phyloP scores from a whole-genome alignment of 2,888 invertebrate species.

The Pollenia labialis region DNA sequence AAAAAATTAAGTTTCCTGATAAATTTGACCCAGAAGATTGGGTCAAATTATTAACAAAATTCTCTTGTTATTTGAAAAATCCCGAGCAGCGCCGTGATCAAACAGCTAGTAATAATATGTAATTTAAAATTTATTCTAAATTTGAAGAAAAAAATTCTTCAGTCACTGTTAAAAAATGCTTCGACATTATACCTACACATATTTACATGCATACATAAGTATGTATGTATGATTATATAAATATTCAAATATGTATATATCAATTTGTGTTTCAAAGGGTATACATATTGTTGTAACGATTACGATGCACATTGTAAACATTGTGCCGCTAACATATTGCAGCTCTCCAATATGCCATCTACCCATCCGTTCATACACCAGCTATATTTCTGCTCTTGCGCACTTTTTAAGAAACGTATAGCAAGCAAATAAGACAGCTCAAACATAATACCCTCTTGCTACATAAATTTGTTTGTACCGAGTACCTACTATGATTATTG shows the following conservation, averaged over 20 bases:
- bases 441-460: slow-evolving; percentile 48
- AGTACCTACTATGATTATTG: slow-evolving; percentile 3
- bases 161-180: background rate
- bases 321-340: slow-evolving; percentile 67
- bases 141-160: too few species aligned
- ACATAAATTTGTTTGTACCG: slow-evolving; percentile 13
- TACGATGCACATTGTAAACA: slow-evolving; percentile 61
- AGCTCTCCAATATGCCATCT: slow-evolving; percentile 54
- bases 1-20: too few species aligned
- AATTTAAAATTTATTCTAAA: too few species aligned
- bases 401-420: slow-evolving; percentile 32
- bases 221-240: background rate
- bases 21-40: too few species aligned
- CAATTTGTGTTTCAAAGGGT: background rate
- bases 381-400: slow-evolving; percentile 56
- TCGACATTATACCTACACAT: background rate
- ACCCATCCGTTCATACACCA: slow-evolving; percentile 12
- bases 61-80: too few species aligned
- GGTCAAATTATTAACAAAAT: too few species aligned
- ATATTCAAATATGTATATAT: background rate
- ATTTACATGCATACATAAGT: background rate
- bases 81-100: too few species aligned
- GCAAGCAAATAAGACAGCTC: background rate
- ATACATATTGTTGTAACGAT: slow-evolving; percentile 34
- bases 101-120: too few species aligned